Evolutionary conservation across 2,888 invertebrate genomes (phyloP), one percentile per base, ranked within the genome.

Genomic region (Pachydiplax longipennis): DNA sequence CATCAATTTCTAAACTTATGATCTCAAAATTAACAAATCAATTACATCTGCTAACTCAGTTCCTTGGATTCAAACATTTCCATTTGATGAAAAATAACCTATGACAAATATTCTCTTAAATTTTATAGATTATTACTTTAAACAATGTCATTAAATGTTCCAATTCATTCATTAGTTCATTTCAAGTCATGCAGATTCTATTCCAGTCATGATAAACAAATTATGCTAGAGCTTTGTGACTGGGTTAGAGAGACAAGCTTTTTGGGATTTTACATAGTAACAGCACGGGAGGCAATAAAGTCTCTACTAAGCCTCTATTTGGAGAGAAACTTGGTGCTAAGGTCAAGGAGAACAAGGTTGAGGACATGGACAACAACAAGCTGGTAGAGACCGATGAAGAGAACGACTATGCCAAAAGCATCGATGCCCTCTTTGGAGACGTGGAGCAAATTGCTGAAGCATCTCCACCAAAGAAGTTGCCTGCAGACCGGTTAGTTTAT

Each of bases 381-480:
- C n/a, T 61, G 61, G 37, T 37, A 37, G 87, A 87, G 87, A 65
- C n/a, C 37, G 87, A 87, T 61, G 87, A 87, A n/a, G 87, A 87
- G 61, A 87, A 40, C 87, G 61, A 65, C 87, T 61, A 37, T 37
- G 87, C 87, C 31, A 87, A 87, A 87, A 87, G 87, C 58, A 87
- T 87, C 87, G 87, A 87, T 61, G 87, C 58, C 87, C 61, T 87
- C 61, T 87, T 87, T 61, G 61, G 61, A 87, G 87, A 87, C 37
- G 65, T 87, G 87, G 87, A 87, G 37, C 37, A 61, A 87, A 87
- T 87, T 37, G 87, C 87, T 37, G 87, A 87, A 61, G 87, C 87
- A 18, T 40, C 81, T 81, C 35, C 18, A 61, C 87, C 87, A n/a
- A 87, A 65, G 87, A 87, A 87, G 87, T 58, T 87, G 65, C 35